Conservation (phyloP, 2,888 invertebrate genomes). For the Serrognathus titanus region DNA sequence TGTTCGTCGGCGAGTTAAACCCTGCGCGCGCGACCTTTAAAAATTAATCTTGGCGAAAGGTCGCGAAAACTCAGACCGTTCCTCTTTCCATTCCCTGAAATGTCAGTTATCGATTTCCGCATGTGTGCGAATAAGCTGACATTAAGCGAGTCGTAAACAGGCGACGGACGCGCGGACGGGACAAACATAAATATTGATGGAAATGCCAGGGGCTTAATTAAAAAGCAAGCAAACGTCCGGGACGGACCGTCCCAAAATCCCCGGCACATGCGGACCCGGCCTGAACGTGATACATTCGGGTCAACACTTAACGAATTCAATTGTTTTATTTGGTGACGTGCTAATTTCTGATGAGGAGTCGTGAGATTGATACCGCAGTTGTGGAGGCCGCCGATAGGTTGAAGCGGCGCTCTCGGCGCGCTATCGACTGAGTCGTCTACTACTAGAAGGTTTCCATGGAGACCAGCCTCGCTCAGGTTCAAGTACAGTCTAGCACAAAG, state of each 20-base stretch:
- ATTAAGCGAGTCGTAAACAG: background rate
- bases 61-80: too few species aligned
- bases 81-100: background rate
- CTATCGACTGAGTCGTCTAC: constrained; percentile 43
- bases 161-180: too few species aligned
- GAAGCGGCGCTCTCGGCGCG: constrained; percentile 25
- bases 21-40: too few species aligned
- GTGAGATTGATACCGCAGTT: constrained; percentile 12
- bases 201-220: background rate
- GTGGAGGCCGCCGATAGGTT: constrained; percentile 27
- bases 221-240: background rate
- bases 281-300: background rate
- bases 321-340: background rate
- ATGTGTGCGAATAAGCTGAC: background rate
- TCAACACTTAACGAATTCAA: background rate
- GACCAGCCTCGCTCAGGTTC: constrained; percentile 41
- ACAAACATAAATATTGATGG: background rate
- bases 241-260: background rate
- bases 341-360: background rate
- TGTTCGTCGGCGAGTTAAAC: too few species aligned
- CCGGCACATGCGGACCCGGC: background rate
- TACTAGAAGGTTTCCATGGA: constrained; percentile 34
- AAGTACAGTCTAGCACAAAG: constrained; percentile 42
- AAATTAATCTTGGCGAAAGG: too few species aligned
- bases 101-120: background rate